These are phyloP conservation scores for Nannospalax galili DNA, from an alignment of 2,113 vertebrate species.

Conservation along the genomic window DNA sequence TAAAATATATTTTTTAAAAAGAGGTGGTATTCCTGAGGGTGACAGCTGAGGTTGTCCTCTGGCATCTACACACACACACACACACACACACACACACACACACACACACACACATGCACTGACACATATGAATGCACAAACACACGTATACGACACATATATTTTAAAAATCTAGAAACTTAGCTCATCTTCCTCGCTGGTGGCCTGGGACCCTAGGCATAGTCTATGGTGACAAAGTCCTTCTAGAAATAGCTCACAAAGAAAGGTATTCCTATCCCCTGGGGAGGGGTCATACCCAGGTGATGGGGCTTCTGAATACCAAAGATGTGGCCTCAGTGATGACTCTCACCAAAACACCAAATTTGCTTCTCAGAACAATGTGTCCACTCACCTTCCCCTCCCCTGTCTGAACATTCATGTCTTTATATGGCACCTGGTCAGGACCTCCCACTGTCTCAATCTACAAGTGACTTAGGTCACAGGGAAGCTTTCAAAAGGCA, in stretches of 20 bases:
- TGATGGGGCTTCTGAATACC: background rate
- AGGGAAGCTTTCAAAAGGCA: background rate
- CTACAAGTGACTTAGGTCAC: background rate
- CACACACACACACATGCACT: background rate
- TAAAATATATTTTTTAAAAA: no score
- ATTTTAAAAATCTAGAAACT: background rate
- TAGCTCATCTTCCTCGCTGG: rapidly evolving
- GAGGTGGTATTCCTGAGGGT: background rate
- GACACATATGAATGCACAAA: background rate
- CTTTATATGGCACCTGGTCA: rapidly evolving
- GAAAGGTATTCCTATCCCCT: background rate
- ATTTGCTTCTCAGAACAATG: background rate
- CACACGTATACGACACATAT: no score
- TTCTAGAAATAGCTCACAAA: background rate
- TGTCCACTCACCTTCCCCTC: no score
- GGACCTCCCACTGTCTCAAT: background rate
- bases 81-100: background rate
- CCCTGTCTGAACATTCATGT: background rate
- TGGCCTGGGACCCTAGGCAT: no score
- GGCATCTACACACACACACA: background rate
- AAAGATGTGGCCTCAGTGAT: background rate
- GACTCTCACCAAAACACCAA: background rate
- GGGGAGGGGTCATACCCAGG: background rate
- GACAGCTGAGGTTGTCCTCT: background rate
- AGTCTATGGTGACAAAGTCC: background rate